phyloP scores from a whole-genome alignment of 2,113 vertebrate genomes.

The Pelecanus crispus region DNA sequence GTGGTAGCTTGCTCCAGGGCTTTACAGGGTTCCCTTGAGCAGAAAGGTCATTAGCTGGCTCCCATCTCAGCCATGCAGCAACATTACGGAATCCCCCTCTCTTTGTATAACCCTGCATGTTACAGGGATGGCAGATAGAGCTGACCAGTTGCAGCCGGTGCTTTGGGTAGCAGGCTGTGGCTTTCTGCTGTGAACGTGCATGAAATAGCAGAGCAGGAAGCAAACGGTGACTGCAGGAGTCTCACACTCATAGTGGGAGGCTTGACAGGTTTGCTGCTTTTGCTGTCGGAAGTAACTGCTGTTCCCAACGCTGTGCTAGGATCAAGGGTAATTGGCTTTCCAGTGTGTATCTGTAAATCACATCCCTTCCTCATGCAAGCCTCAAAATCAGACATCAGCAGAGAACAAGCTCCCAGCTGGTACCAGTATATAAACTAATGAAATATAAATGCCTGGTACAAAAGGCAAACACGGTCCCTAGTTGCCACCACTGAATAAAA shows the following conservation, averaged over 20 bases:
- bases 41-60: not conserved
- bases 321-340: not conserved
- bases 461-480: not conserved
- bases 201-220: not conserved
- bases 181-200: not conserved
- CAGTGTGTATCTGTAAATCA: not conserved
- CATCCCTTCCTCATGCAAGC: not conserved
- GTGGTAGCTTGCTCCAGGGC: not conserved
- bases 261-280: not conserved
- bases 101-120: not conserved
- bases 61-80: not conserved
- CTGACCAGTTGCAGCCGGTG: not conserved
- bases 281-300: not conserved
- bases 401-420: not conserved
- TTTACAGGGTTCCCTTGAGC: not conserved
- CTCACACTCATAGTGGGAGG: not conserved
- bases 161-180: not conserved
- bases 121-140: not conserved
- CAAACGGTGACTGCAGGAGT: not conserved
- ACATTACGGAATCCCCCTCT: not conserved
- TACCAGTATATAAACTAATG: not conserved
- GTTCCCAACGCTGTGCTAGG: not conserved
- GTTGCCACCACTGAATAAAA: not conserved
- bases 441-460: not conserved
- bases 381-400: not conserved